A percentile compares a stretch with the other conserved stretches of the same genome.
Conservation (phyloP, 2,797 vertebrate species). For the Sebastes glaucus region DNA sequence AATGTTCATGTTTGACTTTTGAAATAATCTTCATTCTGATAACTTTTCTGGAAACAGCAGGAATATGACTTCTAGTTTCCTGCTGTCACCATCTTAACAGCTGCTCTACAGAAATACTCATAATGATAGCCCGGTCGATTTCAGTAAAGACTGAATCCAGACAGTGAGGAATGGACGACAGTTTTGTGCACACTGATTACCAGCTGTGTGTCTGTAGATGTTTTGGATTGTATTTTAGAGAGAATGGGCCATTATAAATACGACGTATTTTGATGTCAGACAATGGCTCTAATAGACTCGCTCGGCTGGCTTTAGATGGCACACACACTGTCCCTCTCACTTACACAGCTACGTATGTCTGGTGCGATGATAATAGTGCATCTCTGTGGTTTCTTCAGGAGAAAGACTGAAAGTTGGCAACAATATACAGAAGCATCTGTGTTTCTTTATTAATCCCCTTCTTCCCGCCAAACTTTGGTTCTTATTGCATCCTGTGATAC, state of each 20-base stretch:
- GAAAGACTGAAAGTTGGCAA: slow-evolving; percentile 27
- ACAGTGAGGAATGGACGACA: slow-evolving; percentile 46
- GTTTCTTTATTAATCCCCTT: slow-evolving; percentile 24
- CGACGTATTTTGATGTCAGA: slow-evolving; percentile 35
- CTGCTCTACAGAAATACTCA: slow-evolving; percentile 1
- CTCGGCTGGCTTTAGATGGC: not conserved
- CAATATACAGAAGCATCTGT: slow-evolving; percentile 42
- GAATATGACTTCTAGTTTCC: not conserved
- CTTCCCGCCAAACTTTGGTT: slow-evolving; percentile 15
- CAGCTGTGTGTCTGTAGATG: not conserved
- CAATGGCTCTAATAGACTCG: slow-evolving; percentile 22
- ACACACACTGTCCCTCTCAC: slow-evolving; percentile 18
- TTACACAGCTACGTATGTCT: slow-evolving; percentile 23
- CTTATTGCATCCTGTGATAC: not conserved
- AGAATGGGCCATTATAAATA: slow-evolving; percentile 29
- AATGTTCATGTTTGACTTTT: slow-evolving; percentile 16
- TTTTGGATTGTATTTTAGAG: slow-evolving; percentile 22
- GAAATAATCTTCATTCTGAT: not conserved
- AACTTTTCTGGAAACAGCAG: not conserved
- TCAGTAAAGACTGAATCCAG: slow-evolving; percentile 38
- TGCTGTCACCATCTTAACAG: slow-evolving; percentile 3
- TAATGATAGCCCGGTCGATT: slow-evolving; percentile 44
- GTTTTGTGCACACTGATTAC: slow-evolving; percentile 35
- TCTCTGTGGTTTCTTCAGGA: slow-evolving; percentile 39
- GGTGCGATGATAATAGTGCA: slow-evolving; percentile 39